A percentile compares a stretch with the other conserved stretches of the same genome.
Evolutionary conservation across 2,888 invertebrate genomes (phyloP).

Genomic region (Baronia brevicornis): DNA sequence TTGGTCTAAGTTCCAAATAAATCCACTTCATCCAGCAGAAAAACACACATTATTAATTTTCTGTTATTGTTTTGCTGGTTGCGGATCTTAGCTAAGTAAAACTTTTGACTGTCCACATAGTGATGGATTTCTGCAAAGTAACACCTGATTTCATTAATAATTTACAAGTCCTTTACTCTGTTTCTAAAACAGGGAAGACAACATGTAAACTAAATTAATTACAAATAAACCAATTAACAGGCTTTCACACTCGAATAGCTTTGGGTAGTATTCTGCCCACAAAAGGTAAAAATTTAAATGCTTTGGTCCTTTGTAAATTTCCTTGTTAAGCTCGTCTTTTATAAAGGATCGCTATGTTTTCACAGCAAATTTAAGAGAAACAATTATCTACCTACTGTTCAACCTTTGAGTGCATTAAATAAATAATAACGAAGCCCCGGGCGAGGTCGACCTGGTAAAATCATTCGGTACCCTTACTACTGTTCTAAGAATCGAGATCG

Average conservation of each 20-base stretch:
- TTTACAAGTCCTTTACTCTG: too few species aligned
- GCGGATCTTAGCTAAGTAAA: too few species aligned
- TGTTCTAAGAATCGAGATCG: conserved; percentile 3
- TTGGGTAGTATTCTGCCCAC: neutral
- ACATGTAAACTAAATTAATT: too few species aligned
- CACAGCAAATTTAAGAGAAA: conserved; percentile 39
- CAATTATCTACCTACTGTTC: conserved; percentile 59
- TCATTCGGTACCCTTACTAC: conserved; percentile 34
- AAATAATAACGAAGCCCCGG: conserved; percentile 53
- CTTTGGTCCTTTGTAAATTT: conserved; percentile 13
- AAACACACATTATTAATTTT: too few species aligned
- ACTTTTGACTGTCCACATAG: too few species aligned
- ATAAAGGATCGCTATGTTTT: conserved; percentile 22
- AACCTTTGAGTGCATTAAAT: conserved; percentile 61
- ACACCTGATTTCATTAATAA: too few species aligned
- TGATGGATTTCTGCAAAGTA: too few species aligned
- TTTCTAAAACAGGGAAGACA: too few species aligned
- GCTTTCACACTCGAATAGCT: conserved; percentile 4
- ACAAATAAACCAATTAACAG: conserved; percentile 1
- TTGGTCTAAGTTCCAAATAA: too few species aligned
- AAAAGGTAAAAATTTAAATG: conserved; percentile 15
- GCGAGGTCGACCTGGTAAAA: conserved; percentile 34
- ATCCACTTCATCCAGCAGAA: too few species aligned
- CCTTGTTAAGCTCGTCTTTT: conserved; percentile 10
- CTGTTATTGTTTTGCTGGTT: too few species aligned